Base-by-base conservation (phyloP, 2,797 vertebrate species). In the Hydrolagus colliei region DNA sequence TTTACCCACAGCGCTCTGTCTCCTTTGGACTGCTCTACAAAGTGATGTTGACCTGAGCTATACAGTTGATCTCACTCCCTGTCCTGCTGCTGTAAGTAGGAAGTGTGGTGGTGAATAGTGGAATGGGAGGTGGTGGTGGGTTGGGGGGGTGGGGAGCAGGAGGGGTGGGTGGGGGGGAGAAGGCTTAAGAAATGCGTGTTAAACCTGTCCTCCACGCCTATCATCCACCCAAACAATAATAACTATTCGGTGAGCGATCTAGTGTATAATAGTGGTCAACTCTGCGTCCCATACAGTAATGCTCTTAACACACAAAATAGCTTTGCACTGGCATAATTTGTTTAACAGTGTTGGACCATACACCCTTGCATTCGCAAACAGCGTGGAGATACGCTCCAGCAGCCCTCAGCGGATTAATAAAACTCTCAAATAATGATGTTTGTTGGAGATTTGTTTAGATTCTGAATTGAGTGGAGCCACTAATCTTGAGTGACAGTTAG, bases 401-500 rank as follows among this genome's bases (percentile, higher is more conserved):
- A 76, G 74, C 35, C 18, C 35, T 41, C 14, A 18, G 41, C 74
- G 18, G 65, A 71, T 84, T 84, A 80, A 80, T 80, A 68, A 84
- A 84, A 20, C 65, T 11, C 32, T 63, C 27, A 71, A 59, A 71
- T 52, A 11, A 32, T 68, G 27, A 82, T 84, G 79, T 84, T 84
- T 84, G 79, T 35, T 84, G 79, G 32, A 84, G 79, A 35, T 84
- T 84, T 84, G 79, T 84, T 84, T 84, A 35, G 65, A 84, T 84
- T n/a, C 8, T 84, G 79, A 84, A 84, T 35, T 27, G 67, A 67
- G 65, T 84, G 67, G 32, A 35, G 65, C 16, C 22, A 63, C 79
- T 84, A 84, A 84, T 84, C 79, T 84, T 84, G 79, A 84, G 79
- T 84, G 79, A 84, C 79, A 67, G 14, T 0, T 0, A 13, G 77